Percentiles rank a stretch among this genome's conserved stretches.
phyloP scores from a whole-genome alignment of 2,888 invertebrate genomes.

The Ormia ochracea region DNA sequence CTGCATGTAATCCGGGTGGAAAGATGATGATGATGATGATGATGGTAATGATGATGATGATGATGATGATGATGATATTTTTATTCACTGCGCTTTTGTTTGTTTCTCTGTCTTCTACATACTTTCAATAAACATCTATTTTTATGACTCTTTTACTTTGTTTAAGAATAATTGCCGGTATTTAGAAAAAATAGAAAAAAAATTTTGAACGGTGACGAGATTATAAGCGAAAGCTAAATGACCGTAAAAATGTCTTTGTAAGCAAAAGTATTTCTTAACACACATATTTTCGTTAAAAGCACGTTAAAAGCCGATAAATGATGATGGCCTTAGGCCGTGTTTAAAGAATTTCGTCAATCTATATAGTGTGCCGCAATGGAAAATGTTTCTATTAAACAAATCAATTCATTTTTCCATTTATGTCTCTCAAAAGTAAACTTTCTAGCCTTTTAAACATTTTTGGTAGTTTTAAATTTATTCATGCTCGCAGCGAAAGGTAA shows the following conservation, averaged over 20 bases:
- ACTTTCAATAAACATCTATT: conserved; percentile 36
- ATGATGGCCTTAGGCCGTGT: background rate
- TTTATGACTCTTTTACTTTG: conserved; percentile 20
- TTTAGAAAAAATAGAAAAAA: conserved; percentile 7
- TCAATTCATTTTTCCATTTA: background rate
- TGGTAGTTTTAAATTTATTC: too few relatives aligned
- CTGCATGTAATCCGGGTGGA: conserved; percentile 56
- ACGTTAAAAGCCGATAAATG: background rate
- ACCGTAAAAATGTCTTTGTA: conserved; percentile 33
- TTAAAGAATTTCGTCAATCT: background rate
- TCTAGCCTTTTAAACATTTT: background rate
- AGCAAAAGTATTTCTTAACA: conserved; percentile 26
- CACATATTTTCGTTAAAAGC: background rate
- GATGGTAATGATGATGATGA: too few relatives aligned
- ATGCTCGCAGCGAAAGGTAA: too few relatives aligned
- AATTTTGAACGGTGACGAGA: conserved; percentile 30
- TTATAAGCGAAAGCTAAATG: conserved; percentile 56
- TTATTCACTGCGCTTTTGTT: background rate
- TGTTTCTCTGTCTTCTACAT: conserved; percentile 5
- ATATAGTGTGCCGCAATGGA: background rate
- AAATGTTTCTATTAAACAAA: background rate
- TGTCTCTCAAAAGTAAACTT: background rate
- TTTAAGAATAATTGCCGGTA: conserved; percentile 35
- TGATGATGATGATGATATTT: background rate
- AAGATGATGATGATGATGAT: background rate